Percentiles rank a stretch among this genome's conserved stretches.
These are phyloP conservation scores for Montipora capitata DNA, from an alignment of 92 coral and sea anemone genomes.

Conservation along the genomic window DNA sequence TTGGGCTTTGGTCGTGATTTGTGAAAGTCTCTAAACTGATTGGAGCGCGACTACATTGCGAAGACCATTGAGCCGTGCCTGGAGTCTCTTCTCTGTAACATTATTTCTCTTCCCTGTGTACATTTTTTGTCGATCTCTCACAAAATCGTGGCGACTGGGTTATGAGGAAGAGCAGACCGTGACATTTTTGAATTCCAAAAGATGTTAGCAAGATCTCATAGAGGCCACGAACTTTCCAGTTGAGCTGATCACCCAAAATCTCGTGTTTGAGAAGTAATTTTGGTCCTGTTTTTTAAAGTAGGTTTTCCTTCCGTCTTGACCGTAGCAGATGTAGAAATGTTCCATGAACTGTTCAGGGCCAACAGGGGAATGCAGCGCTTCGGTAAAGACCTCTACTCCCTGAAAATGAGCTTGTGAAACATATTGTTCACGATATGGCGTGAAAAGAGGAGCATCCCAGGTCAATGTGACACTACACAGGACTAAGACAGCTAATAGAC, in stretches of 20 bases:
- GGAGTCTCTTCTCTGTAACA: no score
- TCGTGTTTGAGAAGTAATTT: constrained; percentile 91
- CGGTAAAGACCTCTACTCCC: constrained; percentile 97
- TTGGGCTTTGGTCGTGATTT: no score
- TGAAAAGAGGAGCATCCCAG: constrained; percentile 97
- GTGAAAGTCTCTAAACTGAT: no score
- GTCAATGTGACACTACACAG: constrained; percentile 97
- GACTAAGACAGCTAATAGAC: constrained; percentile 91
- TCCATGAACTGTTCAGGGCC: constrained; percentile 99
- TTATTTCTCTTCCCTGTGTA: no score
- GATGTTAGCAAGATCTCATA: constrained; percentile 88
- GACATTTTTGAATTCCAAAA: neutral
- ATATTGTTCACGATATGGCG: constrained; percentile 97
- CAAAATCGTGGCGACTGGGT: no score
- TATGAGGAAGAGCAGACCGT: no score
- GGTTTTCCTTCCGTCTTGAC: constrained; percentile 96
- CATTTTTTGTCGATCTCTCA: no score
- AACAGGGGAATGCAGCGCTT: constrained; percentile 88
- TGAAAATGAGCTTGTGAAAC: constrained; percentile 92
- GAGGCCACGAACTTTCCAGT: constrained; percentile 96
- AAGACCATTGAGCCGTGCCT: neutral
- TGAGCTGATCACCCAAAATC: constrained; percentile 96
- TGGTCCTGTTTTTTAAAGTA: constrained; percentile 96
- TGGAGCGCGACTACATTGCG: neutral
- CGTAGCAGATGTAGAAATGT: constrained; percentile 94